Conservation (phyloP, 2,888 invertebrate species). For the Microctonus brassicae region DNA sequence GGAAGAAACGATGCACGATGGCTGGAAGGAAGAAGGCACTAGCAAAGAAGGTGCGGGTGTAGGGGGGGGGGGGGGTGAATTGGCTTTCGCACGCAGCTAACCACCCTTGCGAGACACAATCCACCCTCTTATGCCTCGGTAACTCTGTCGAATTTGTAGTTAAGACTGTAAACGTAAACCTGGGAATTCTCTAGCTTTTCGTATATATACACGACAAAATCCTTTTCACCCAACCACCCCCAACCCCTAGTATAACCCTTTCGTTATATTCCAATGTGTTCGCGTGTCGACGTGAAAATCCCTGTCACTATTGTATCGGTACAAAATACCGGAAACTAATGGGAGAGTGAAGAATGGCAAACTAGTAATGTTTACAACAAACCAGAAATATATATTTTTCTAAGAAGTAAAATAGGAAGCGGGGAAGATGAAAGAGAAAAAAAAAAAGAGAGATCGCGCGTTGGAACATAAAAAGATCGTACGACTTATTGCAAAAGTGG, state of each 20-base stretch:
- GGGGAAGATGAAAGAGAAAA: conserved; percentile 20
- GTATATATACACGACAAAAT: conserved; percentile 36
- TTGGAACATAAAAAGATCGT: conserved; percentile 68
- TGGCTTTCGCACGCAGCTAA: conserved; percentile 61
- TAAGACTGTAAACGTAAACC: conserved; percentile 69
- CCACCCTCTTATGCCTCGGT: conserved; percentile 64
- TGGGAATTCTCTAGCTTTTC: conserved; percentile 61
- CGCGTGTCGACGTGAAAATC: background rate
- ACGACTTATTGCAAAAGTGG: conserved; percentile 56
- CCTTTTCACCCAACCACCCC: conserved; percentile 42
- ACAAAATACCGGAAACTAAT: background rate
- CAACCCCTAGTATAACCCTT: conserved; percentile 1
- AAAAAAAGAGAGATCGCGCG: conserved; percentile 62
- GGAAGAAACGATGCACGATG: conserved; percentile 50
- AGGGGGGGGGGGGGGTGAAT: conserved; percentile 50
- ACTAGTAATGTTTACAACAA: background rate
- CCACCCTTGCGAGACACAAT: conserved; percentile 68
- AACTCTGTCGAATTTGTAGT: conserved; percentile 69
- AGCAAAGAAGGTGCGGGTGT: conserved; percentile 42
- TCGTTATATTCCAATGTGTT: background rate
- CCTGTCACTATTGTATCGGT: conserved; percentile 7
- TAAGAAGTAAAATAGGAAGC: conserved; percentile 25
- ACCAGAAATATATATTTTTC: conserved; percentile 13
- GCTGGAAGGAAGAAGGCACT: background rate
- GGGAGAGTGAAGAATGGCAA: background rate